Evolutionary conservation across 2,113 vertebrate species (phyloP), one percentile per base, ranked within the genome.

Genomic region (Hoplias malabaricus): DNA sequence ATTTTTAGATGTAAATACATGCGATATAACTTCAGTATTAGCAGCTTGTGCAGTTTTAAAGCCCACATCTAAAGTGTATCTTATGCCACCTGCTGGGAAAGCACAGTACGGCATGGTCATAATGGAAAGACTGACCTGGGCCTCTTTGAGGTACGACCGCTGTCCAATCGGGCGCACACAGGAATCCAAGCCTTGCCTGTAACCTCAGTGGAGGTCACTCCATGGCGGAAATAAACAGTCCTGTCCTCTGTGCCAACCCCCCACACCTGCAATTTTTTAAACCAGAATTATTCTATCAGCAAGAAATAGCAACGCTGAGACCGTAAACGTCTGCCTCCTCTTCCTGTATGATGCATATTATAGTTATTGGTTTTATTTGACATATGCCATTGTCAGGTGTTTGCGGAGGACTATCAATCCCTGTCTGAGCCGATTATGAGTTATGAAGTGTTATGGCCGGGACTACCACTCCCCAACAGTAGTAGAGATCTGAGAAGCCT

Each of bases 111-210:
- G 14, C 56, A 16, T 2, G 23, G n/a, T 36, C n/a, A 31, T 12
- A 42, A 33, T 4, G 6, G 29, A 14, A 27, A 16, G 23, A 50
- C 74, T 54, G 46, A 85, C 83, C 78, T 86, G 82, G 86, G 69
- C 9, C 53, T 79, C 34, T 77, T 13, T 81, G 54, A 40, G 81
- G 43, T 63, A 25, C 82, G 89, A 73, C 92, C 92, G 27, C 84
- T 87, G 11, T 96, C 96, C 80, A 93, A 89, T 48, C 89, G 84
- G 29, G 88, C 94, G 0, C 93, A 83, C 10, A 99, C 92, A 13
- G 94, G 93, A 54, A 95, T 96, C 98, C 98, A 99, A 0, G 93
- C 93, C 80, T 92, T 97, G 54, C 98, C 98, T 0, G 95, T 98
- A 12, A 98, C 95, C 84, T 98, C 96, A 1, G 92, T 95, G 4